Conservation (phyloP, 2,888 invertebrate species). For the Ditula angustiorana region DNA sequence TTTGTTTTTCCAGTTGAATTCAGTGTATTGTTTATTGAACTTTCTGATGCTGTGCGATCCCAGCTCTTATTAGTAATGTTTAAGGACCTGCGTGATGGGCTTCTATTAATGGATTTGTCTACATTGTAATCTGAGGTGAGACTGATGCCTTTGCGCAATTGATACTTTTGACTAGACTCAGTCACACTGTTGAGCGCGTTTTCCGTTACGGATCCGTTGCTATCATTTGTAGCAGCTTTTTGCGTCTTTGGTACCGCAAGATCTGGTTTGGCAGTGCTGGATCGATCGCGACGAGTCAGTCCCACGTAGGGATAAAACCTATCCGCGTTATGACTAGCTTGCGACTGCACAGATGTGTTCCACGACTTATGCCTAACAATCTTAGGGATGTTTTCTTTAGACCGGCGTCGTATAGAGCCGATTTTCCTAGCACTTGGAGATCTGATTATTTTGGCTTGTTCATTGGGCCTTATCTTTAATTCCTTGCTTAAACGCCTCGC, state of each 20-base stretch:
- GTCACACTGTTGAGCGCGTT: constrained; percentile 32
- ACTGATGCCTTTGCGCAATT: constrained; percentile 40
- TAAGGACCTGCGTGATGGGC: constrained; percentile 37
- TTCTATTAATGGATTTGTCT: constrained; percentile 35
- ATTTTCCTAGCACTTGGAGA: constrained; percentile 94
- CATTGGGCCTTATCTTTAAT: constrained; percentile 89
- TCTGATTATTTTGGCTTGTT: constrained; percentile 89
- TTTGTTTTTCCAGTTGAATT: constrained; percentile 62
- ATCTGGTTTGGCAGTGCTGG: constrained; percentile 65
- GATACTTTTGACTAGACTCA: constrained; percentile 41
- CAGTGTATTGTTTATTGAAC: constrained; percentile 60
- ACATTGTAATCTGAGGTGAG: constrained; percentile 34
- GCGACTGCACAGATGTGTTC: constrained; percentile 83
- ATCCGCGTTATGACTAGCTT: constrained; percentile 69
- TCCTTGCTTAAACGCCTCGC: constrained; percentile 90
- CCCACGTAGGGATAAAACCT: constrained; percentile 84
- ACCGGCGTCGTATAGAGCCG: constrained; percentile 89
- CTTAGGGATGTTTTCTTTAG: constrained; percentile 87
- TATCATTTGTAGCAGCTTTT: constrained; percentile 39
- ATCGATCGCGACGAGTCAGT: constrained; percentile 77
- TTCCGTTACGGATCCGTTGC: constrained; percentile 32
- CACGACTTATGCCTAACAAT: constrained; percentile 88
- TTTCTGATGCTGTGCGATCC: constrained; percentile 66
- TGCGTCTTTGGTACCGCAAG: constrained; percentile 55
- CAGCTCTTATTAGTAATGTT: constrained; percentile 54